phyloP scores from a whole-genome alignment of 2,888 invertebrate species.

The Epistrophe grossulariae region DNA sequence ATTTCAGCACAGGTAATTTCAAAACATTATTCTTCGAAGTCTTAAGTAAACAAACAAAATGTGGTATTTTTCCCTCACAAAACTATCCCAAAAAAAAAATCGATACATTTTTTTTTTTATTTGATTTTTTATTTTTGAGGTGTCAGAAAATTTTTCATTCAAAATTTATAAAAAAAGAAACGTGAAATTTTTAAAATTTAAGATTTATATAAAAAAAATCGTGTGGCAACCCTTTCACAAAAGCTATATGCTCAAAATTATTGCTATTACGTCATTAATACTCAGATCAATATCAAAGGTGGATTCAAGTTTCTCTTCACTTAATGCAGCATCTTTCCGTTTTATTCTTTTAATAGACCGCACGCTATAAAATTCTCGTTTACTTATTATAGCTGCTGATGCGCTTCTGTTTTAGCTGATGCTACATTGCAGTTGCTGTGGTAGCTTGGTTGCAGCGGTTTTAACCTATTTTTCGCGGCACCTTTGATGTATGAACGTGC shows the following conservation, averaged over 20 bases:
- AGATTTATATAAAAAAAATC: too few species aligned
- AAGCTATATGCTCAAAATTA: not conserved
- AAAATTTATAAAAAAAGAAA: too few species aligned
- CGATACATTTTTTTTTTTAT: too few species aligned
- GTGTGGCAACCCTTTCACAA: not conserved
- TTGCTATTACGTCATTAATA: slow-evolving; percentile 3
- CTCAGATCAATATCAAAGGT: slow-evolving; percentile 63
- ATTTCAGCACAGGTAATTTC: too few species aligned
- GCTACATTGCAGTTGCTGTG: not conserved
- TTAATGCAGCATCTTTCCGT: slow-evolving; percentile 2
- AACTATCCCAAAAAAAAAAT: too few species aligned
- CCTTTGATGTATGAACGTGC: slow-evolving; percentile 53
- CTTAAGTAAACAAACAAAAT: too few species aligned
- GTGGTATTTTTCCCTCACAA: too few species aligned
- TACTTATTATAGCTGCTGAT: slow-evolving; percentile 11
- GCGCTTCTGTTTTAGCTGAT: slow-evolving; percentile 5
- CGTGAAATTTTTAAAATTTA: too few species aligned
- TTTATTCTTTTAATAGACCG: slow-evolving; percentile 51
- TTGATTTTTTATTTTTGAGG: too few species aligned
- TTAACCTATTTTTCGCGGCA: slow-evolving; percentile 61
- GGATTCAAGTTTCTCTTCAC: slow-evolving; percentile 49
- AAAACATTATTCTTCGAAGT: too few species aligned
- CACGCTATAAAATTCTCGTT: slow-evolving; percentile 47
- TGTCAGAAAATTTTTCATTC: too few species aligned
- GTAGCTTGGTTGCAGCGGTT: slow-evolving; percentile 14